Percentiles rank a stretch among this genome's conserved stretches.
Conservation (phyloP, 2,113 vertebrate genomes). For the Amazona guildingii region DNA sequence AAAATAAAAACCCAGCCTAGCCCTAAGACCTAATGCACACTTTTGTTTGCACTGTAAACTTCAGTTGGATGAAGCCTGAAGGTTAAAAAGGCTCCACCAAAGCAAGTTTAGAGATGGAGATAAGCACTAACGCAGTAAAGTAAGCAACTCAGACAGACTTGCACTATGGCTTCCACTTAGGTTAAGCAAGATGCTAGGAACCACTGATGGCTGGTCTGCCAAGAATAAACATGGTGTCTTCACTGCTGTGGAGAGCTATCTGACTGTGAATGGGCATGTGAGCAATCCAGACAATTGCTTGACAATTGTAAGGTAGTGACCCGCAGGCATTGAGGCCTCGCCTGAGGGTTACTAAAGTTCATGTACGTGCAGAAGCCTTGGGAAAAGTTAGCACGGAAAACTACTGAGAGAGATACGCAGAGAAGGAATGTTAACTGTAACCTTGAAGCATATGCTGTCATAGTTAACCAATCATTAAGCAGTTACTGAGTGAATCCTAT, state of each 20-base stretch:
- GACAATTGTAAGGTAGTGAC: too few species aligned
- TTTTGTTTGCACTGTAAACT: neutral
- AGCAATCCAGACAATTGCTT: too few species aligned
- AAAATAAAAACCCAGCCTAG: neutral
- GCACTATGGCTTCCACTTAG: neutral
- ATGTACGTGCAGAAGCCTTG: too few species aligned
- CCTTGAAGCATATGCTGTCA: too few species aligned
- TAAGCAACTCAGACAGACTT: neutral
- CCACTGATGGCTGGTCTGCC: accelerated
- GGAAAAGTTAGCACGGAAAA: too few species aligned
- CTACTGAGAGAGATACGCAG: too few species aligned
- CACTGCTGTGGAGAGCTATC: neutral
- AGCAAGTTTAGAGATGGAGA: neutral
- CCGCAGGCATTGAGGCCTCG: too few species aligned
- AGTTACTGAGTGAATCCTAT: too few species aligned
- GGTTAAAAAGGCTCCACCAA: neutral
- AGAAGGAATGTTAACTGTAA: too few species aligned
- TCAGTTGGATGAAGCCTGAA: neutral
- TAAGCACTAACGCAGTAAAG: neutral
- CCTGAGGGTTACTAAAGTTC: too few species aligned
- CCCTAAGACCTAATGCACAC: neutral
- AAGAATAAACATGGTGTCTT: neutral
- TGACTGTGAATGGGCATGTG: too few species aligned
- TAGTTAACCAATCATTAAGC: too few species aligned
- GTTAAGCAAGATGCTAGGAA: neutral